Base-by-base conservation (phyloP, 2,113 vertebrate species). In the Rafetus swinhoei region DNA sequence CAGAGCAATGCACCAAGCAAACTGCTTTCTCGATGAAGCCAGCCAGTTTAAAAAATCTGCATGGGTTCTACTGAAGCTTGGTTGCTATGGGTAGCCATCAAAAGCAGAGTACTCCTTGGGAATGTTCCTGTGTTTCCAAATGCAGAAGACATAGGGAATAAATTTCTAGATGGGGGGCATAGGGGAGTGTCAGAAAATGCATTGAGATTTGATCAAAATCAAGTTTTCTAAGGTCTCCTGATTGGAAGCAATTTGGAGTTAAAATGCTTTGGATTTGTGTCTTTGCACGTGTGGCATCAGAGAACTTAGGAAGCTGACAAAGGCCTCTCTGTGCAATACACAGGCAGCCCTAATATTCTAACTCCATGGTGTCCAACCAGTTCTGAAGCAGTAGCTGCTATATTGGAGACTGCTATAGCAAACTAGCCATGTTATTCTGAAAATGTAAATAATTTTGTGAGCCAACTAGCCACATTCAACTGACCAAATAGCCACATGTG, bases 221-320 rank as follows among this genome's bases (percentile, higher is more conserved):
- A 65, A 59, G 62, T 69, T 85, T 53, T 7, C 4, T 2, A 22
- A 29, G 57, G 24, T 83, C 54, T 90, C 76, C 76, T 86, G 2
- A 52, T 54, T 79, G 32, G 45, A 29, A 59, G 22, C 82, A 92
- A 56, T 32, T 82, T 55, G 56, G 54, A 24, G 19, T 82, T 91
- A 90, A 83, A 82, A 86, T 77, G n/a, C 9, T 59, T 74, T 65
- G 60, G 25, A 52, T 93, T 88, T 87, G 22, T 79, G 82, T 82
- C 35, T 3, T 3, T 59, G 65, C 65, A 19, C 8, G 2, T 11
- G 39, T 90, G 72, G 81, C 52, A 96, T 90, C 90, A 89, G 29
- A 94, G 90, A 77, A 88, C 59, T 62, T 90, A 93, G 90, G 88
- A 93, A 93, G 92, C 84, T 93, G 93, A 89, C 59, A 91, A 60